Percentiles rank a stretch among this genome's conserved stretches.
Conservation (phyloP, 1,140 invertebrate species). For the Frieseomelitta varia region DNA sequence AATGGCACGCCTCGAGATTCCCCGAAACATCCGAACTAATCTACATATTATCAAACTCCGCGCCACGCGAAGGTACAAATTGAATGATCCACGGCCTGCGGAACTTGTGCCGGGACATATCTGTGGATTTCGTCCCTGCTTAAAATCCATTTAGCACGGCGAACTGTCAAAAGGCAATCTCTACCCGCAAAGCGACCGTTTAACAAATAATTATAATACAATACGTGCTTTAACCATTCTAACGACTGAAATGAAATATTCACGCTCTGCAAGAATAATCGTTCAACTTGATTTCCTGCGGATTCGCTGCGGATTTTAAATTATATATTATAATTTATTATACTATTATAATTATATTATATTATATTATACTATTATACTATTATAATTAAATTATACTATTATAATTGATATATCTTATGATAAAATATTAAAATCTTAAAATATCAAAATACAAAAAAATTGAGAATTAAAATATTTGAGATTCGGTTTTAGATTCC, state of each 20-base stretch:
- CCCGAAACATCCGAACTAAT: conserved; percentile 54
- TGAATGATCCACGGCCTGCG: conserved; percentile 61
- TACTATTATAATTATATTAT: too few species aligned
- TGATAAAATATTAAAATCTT: too few species aligned
- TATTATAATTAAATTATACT: too few species aligned
- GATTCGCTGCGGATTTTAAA: too few species aligned
- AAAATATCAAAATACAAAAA: not conserved
- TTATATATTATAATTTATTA: too few species aligned
- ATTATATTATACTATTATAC: too few species aligned
- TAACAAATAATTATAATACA: not conserved
- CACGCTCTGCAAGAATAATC: not conserved
- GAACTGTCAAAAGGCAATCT: conserved; percentile 44
- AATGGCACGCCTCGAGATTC: conserved; percentile 28
- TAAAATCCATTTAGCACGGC: conserved; percentile 38
- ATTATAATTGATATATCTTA: too few species aligned
- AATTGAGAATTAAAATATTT: too few species aligned
- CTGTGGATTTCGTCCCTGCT: conserved; percentile 8
- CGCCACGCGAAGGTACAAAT: conserved; percentile 52
- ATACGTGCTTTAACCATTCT: not conserved
- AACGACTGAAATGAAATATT: not conserved
- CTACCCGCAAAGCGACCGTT: conserved; percentile 2
- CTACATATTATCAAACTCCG: conserved; percentile 64
- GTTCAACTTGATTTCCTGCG: not conserved
- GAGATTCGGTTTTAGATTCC: too few species aligned
- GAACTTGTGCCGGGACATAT: conserved; percentile 51